Percentiles rank a stretch among this genome's conserved stretches.
These are phyloP conservation scores for Drosophila suzukii DNA, from an alignment of 1,140 invertebrate species.

Conservation along the genomic window DNA sequence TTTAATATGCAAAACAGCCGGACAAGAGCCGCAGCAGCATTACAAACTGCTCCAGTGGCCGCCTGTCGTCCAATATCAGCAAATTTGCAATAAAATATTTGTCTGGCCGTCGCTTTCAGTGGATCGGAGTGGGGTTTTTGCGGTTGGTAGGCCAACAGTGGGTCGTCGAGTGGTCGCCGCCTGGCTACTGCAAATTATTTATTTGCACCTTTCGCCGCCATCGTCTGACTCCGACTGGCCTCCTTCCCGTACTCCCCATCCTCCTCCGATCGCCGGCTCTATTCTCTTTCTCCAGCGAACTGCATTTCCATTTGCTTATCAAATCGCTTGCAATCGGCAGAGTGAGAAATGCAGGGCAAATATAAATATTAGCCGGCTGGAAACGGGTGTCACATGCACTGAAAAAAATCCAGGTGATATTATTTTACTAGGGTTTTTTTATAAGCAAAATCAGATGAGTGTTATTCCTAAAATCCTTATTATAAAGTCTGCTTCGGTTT, in stretches of 20 bases:
- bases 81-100: constrained; percentile 83
- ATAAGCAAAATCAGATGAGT: too few relatives aligned
- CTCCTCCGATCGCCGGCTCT: too few relatives aligned
- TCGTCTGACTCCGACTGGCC: constrained; percentile 12
- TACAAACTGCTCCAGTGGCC: constrained; percentile 51
- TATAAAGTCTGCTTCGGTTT: too few relatives aligned
- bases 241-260: not conserved
- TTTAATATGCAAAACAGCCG: constrained; percentile 80
- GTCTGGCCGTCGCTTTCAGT: constrained; percentile 61
- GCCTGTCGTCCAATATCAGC: constrained; percentile 79
- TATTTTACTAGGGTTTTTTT: too few relatives aligned
- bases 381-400: constrained; percentile 16
- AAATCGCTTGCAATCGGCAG: constrained; percentile 68
- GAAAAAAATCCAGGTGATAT: not conserved
- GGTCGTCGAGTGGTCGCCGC: constrained; percentile 50
- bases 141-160: constrained; percentile 48
- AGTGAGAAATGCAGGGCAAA: constrained; percentile 78
- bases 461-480: too few relatives aligned
- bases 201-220: constrained; percentile 78
- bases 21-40: constrained; percentile 48
- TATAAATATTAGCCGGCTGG: constrained; percentile 71
- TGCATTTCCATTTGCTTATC: constrained; percentile 76
- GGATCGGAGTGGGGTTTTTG: constrained; percentile 12
- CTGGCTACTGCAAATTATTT: constrained; percentile 79
- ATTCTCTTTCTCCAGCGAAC: constrained; percentile 16